Percentiles rank a stretch among this genome's conserved stretches.
phyloP scores from a whole-genome alignment of 53 echinoderm and acorn worm genomes.

The Paelopatides confundens region DNA sequence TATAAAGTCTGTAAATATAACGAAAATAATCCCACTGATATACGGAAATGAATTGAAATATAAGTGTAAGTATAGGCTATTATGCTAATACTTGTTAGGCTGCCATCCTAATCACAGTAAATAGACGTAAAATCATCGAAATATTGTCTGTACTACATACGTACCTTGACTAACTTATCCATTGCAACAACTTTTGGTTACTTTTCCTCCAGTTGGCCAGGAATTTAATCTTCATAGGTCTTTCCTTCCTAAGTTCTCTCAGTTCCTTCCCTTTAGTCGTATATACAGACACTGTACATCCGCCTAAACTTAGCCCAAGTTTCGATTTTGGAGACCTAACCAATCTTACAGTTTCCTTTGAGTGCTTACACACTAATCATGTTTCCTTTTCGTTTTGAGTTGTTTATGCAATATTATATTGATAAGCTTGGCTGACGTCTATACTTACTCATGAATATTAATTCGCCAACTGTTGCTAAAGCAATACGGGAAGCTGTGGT shows the following conservation, averaged over 20 bases:
- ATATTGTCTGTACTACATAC: slow-evolving; percentile 17
- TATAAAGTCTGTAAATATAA: too few relatives aligned
- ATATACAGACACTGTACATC: slow-evolving; percentile 34
- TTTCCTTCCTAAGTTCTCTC: slow-evolving; percentile 38
- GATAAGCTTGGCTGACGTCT: slow-evolving; percentile 5
- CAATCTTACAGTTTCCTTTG: slow-evolving; percentile 37
- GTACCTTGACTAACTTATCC: slow-evolving; percentile 55
- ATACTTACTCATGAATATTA: slow-evolving; percentile 39
- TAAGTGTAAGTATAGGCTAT: too few relatives aligned
- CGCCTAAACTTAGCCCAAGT: slow-evolving; percentile 35
- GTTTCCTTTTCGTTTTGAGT: slow-evolving; percentile 22
- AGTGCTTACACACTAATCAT: slow-evolving; percentile 18
- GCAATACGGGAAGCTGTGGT: not conserved
- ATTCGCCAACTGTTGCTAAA: not conserved
- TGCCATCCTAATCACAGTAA: not conserved
- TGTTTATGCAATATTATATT: slow-evolving; percentile 36
- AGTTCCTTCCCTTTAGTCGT: slow-evolving; percentile 47
- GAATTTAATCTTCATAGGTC: slow-evolving; percentile 51
- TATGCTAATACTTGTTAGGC: not conserved
- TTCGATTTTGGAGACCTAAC: slow-evolving; percentile 28
- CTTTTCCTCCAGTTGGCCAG: slow-evolving; percentile 45
- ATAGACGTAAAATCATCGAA: not conserved
- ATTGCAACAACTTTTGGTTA: slow-evolving; percentile 36
- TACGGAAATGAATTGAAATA: too few relatives aligned
- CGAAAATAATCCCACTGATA: too few relatives aligned